A percentile compares a stretch with the other conserved stretches of the same genome.
Evolutionary conservation across 2,113 vertebrate species (phyloP).

Genomic region (Peromyscus polionotus): DNA sequence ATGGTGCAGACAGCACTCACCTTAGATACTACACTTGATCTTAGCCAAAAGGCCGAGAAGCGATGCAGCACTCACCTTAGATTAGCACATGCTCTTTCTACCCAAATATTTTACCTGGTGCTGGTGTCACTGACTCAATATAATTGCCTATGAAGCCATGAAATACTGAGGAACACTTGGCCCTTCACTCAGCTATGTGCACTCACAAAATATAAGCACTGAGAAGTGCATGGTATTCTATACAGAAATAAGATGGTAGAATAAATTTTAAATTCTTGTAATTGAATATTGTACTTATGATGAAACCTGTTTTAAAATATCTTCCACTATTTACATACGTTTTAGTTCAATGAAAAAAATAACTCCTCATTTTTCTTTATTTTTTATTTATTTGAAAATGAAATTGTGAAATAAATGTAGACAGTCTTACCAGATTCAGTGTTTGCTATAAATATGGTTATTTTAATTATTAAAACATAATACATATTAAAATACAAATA

Average conservation of each 20-base stretch:
- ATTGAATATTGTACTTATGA: background rate
- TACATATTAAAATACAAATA: background rate
- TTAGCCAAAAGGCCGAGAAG: too few species aligned
- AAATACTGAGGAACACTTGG: background rate
- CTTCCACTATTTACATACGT: background rate
- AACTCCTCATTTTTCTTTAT: background rate
- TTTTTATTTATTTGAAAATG: background rate
- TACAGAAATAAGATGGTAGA: background rate
- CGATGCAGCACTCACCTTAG: background rate
- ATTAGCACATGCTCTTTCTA: background rate
- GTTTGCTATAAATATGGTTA: background rate
- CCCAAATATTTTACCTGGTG: background rate
- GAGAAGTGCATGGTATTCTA: background rate
- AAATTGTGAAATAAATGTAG: background rate
- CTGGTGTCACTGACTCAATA: background rate
- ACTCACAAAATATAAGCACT: background rate
- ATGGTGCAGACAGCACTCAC: fast-evolving
- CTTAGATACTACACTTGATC: background rate
- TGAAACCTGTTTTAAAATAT: background rate
- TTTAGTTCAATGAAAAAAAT: background rate
- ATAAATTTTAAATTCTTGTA: background rate
- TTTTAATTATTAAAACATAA: constrained; percentile 1
- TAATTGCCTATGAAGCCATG: background rate
- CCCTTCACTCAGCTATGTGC: background rate
- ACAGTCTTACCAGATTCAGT: background rate